phyloP scores from a whole-genome alignment of 1,140 invertebrate genomes.

The Euglossa dilemma region DNA sequence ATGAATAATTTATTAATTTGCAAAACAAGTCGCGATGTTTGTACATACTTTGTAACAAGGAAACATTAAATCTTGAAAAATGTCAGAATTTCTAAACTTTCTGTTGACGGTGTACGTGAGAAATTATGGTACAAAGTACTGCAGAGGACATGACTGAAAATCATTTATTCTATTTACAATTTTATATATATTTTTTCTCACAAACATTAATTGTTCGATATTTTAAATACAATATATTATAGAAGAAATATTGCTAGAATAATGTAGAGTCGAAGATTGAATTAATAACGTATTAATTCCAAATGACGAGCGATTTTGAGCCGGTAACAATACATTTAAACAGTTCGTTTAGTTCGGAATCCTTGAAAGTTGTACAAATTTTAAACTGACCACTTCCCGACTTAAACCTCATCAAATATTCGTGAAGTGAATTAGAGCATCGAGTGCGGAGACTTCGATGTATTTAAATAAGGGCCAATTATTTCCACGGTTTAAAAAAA shows the following conservation, averaged over 20 bases:
- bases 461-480: slow-evolving; percentile 28
- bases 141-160: no score
- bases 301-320: not conserved
- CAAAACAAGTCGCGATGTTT: no score
- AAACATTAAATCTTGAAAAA: no score
- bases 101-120: no score
- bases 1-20: no score
- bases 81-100: no score
- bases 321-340: not conserved
- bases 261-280: not conserved
- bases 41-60: no score
- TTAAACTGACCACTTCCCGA: slow-evolving; percentile 14
- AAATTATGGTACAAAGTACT: no score
- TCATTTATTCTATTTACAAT: no score
- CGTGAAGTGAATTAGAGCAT: slow-evolving; percentile 14
- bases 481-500: not conserved
- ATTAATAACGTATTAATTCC: not conserved
- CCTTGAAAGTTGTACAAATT: slow-evolving; percentile 18
- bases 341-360: slow-evolving; percentile 7
- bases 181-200: no score
- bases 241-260: not conserved
- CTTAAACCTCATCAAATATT: slow-evolving; percentile 18
- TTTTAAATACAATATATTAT: not conserved
- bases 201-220: no score
- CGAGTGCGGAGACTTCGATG: not conserved